Base-by-base conservation (phyloP, 2,113 vertebrate species). In the Eolophus roseicapilla region DNA sequence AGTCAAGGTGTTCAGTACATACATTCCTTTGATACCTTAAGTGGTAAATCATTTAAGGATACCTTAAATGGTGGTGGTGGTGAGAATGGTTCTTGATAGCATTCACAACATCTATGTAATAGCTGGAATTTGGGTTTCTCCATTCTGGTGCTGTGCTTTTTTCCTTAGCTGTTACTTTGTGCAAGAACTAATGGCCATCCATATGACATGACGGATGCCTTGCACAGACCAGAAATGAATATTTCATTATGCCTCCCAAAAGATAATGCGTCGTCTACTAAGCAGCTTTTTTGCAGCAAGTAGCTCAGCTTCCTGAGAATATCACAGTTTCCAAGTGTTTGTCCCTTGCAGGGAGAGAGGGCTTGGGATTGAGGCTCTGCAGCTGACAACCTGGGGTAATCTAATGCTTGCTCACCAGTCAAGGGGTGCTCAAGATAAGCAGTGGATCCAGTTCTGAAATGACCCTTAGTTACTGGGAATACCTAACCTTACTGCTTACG, bases 271-370 rank as follows among this genome's bases (percentile, higher is more conserved):
- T 80, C 39, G 44, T 89, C 59, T 91, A 11, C 63, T 76, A 65
- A 74, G 77, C 68, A 88, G 46, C 9, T 55, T 92, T 92, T 92
- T 82, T 63, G 39, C 49, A 82, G 78, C 46, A 75, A 94, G 53
- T 37, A 83, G 27, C 52, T 86, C 43, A 64, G 60, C 68, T 88
- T 93, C 49, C 71, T 63, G 79, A 85, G 69, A 65, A 43, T 59
- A 65, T 62, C 31, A 35, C 55, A 67, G 59, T 29, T 82, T 88
- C 60, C 46, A 78, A 57, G 28, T 80, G 31, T 64, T 71, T 64
- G 9, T 68, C 14, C 92, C 13, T 57, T 23, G 64, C 50, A 55
- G 47, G 50, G 41, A 74, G 49, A 43, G 24, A 21, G 39, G 6
- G n/a, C 47, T 84, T 82, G 62, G n/a, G 41, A 64, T 90, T 49